Percentiles rank a stretch among this genome's conserved stretches.
Evolutionary conservation across 2,797 vertebrate genomes (phyloP).

Genomic region (Eidolon dupreanum): DNA sequence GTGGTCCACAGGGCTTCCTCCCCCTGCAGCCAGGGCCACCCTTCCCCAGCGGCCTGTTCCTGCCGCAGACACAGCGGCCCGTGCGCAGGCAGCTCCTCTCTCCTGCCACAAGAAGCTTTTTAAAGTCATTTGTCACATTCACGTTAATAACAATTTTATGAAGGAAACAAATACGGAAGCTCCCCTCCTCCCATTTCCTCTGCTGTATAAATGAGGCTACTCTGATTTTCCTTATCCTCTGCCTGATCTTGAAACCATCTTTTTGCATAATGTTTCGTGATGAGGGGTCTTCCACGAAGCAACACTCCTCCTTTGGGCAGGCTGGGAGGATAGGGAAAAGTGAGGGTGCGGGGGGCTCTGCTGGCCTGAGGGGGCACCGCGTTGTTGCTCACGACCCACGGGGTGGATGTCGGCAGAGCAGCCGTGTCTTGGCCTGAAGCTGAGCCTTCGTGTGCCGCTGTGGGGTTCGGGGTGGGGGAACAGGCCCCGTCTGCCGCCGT

Average conservation of each 20-base stretch:
- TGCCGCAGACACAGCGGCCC: too few species aligned
- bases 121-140: not conserved
- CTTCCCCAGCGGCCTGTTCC: rapidly evolving
- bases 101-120: not conserved
- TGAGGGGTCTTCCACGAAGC: not conserved
- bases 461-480: not conserved
- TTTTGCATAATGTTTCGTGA: not conserved
- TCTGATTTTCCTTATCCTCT: not conserved
- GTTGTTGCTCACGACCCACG: slow-evolving; percentile 48
- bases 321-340: too few species aligned
- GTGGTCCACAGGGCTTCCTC: too few species aligned
- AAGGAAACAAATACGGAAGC: not conserved
- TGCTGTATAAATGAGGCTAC: not conserved
- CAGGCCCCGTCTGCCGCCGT: not conserved
- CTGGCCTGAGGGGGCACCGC: rapidly evolving
- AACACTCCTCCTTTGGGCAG: not conserved
- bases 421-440: slow-evolving; percentile 65
- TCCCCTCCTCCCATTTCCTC: not conserved
- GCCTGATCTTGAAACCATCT: not conserved
- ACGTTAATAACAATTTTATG: not conserved
- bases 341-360: not conserved
- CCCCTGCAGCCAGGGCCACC: not conserved
- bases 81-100: not conserved
- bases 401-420: not conserved
- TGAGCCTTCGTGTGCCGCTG: slow-evolving; percentile 43